These are phyloP conservation scores for Callitettix versicolor DNA, from an alignment of 1,140 invertebrate species.

Conservation along the genomic window DNA sequence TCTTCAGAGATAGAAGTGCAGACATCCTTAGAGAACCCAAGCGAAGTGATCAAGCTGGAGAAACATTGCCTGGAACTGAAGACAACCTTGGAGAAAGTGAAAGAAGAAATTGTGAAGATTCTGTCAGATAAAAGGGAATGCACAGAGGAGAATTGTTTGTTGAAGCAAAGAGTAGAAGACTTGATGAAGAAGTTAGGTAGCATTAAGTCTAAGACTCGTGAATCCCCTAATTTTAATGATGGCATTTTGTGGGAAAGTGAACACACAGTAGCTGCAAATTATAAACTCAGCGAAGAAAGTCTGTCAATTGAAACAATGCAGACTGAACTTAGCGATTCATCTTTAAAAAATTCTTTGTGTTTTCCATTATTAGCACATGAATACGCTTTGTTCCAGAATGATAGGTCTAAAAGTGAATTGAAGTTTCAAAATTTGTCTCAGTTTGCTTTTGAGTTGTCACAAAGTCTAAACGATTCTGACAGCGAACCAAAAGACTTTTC, in stretches of 20 bases:
- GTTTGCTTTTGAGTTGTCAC: slow-evolving; percentile 7
- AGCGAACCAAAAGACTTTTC: neutral
- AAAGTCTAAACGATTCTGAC: slow-evolving; percentile 1
- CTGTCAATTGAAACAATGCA: neutral
- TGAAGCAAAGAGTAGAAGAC: slow-evolving; percentile 22
- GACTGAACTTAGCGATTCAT: neutral
- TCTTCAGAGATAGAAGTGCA: slow-evolving; percentile 14
- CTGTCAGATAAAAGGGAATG: slow-evolving; percentile 29
- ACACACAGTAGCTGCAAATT: neutral
- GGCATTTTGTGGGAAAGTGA: neutral
- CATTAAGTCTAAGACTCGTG: neutral
- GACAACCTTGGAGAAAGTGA: slow-evolving; percentile 24
- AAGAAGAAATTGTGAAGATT: slow-evolving; percentile 29
- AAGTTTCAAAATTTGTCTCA: slow-evolving; percentile 10
- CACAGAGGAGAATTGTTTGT: slow-evolving; percentile 26
- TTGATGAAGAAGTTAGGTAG: slow-evolving; percentile 12
- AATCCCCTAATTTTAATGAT: slow-evolving; percentile 2
- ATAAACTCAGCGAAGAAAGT: slow-evolving; percentile 1
- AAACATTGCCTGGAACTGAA: slow-evolving; percentile 25
- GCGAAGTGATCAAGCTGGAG: slow-evolving; percentile 18
- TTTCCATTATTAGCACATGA: neutral
- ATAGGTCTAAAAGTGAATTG: neutral
- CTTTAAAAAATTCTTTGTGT: neutral
- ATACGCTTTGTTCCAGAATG: neutral
- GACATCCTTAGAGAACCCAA: slow-evolving; percentile 12